phyloP scores from a whole-genome alignment of 37 sponge, comb jelly and placozoan genomes.

The Beroe forskalii region DNA sequence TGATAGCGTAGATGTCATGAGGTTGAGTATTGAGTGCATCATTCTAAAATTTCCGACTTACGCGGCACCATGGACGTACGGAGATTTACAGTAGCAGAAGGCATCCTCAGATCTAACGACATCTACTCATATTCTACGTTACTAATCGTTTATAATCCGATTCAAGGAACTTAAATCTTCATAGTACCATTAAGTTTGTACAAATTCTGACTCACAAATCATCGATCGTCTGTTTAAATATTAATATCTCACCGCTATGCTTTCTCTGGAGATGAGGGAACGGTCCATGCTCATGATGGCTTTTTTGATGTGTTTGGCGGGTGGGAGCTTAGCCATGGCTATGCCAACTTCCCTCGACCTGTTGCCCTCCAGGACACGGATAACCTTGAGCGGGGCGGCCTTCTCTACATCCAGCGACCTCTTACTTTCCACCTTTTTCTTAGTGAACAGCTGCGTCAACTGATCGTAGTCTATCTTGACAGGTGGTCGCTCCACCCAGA shows the following conservation, averaged over 20 bases:
- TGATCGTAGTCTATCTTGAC: slow-evolving; percentile 52
- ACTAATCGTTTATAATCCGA: neutral
- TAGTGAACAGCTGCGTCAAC: neutral
- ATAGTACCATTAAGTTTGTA: too few species aligned
- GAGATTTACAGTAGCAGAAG: too few species aligned
- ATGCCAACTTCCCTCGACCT: slow-evolving; percentile 82
- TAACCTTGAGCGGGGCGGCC: slow-evolving; percentile 65
- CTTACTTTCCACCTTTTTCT: neutral
- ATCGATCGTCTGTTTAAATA: too few species aligned
- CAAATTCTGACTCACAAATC: too few species aligned
- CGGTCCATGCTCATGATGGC: slow-evolving; percentile 90
- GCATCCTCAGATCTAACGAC: too few species aligned
- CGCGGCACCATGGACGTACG: too few species aligned
- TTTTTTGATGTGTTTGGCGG: slow-evolving; percentile 81
- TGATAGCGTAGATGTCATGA: too few species aligned
- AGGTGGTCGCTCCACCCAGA: slow-evolving; percentile 25
- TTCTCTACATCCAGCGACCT: slow-evolving; percentile 6
- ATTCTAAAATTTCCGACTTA: too few species aligned
- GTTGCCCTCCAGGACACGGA: slow-evolving; percentile 82
- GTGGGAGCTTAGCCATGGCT: slow-evolving; percentile 79
- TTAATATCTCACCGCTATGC: slow-evolving; percentile 78
- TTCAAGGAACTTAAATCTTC: too few species aligned
- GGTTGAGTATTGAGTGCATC: too few species aligned
- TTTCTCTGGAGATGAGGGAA: slow-evolving; percentile 80
- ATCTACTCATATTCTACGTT: too few species aligned